A percentile compares a stretch with the other conserved stretches of the same genome.
Evolutionary conservation across 2,888 invertebrate genomes (phyloP).

Genomic region (Eurois occulta): DNA sequence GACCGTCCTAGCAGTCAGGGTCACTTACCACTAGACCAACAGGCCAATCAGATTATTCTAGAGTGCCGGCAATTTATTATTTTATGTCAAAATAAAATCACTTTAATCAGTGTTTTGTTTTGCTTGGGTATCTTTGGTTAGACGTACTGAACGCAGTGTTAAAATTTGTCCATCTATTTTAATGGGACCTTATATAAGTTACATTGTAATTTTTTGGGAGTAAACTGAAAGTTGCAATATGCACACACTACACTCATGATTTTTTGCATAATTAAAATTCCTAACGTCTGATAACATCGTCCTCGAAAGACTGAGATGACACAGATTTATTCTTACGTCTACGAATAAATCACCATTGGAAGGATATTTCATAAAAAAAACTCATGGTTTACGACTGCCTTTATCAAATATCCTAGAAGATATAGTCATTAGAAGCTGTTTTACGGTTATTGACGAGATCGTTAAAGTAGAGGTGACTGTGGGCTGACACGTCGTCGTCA

Average conservation of each 20-base stretch:
- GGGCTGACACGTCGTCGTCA: constrained; percentile 69
- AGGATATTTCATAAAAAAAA: constrained; percentile 30
- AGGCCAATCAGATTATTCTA: no score
- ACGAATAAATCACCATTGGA: constrained; percentile 37
- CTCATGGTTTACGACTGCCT: constrained; percentile 31
- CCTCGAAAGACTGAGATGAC: background rate
- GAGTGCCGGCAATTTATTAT: no score
- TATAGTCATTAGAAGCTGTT: constrained; percentile 61
- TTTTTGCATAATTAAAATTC: constrained; percentile 16
- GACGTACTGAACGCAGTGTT: no score
- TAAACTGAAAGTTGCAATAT: constrained; percentile 1
- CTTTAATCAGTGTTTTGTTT: no score
- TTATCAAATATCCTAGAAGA: constrained; percentile 55
- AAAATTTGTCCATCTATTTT: no score
- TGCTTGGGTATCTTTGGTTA: no score
- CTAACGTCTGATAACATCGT: constrained; percentile 14
- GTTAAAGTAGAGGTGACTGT: constrained; percentile 54
- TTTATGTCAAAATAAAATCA: no score
- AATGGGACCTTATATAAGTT: no score
- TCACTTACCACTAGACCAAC: no score
- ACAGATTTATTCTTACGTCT: constrained; percentile 41
- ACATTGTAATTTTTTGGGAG: background rate
- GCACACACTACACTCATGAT: background rate
- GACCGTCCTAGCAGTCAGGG: no score
- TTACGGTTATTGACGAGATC: constrained; percentile 64